Evolutionary conservation across 2,888 invertebrate genomes (phyloP).

Genomic region (Aleiodes alternator): DNA sequence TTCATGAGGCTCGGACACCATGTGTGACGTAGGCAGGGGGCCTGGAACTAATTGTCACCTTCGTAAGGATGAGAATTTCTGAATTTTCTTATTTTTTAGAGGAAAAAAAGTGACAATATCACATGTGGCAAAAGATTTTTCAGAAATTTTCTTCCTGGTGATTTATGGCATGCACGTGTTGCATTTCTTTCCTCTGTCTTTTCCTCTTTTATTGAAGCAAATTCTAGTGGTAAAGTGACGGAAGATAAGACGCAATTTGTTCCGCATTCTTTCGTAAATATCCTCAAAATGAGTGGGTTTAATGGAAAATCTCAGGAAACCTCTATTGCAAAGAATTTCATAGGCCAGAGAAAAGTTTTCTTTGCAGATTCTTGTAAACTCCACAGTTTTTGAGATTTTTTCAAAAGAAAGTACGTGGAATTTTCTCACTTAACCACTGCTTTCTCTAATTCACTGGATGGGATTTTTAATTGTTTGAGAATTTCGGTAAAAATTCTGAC

Average conservation of each 20-base stretch:
- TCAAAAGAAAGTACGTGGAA: background rate
- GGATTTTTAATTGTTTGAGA: background rate
- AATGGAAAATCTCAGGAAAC: too few species aligned
- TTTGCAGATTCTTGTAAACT: too few species aligned
- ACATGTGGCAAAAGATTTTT: conserved; percentile 38
- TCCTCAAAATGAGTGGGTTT: too few species aligned
- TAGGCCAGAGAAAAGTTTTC: too few species aligned
- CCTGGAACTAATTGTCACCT: conserved; percentile 45
- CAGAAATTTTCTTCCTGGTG: conserved; percentile 10
- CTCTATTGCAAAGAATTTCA: too few species aligned
- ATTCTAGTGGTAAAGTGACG: too few species aligned
- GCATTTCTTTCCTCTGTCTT: background rate
- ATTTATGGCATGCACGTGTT: conserved; percentile 39
- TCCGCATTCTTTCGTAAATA: background rate
- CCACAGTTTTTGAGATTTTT: background rate
- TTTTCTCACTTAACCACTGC: too few species aligned
- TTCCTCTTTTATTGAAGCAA: background rate
- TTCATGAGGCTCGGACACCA: conserved; percentile 22
- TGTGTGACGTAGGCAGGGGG: conserved; percentile 30
- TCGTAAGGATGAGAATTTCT: conserved; percentile 21
- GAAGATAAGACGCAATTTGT: too few species aligned
- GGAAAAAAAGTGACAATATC: conserved; percentile 25
- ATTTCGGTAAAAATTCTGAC: background rate
- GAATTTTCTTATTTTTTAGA: background rate
- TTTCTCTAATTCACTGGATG: too few species aligned